These are phyloP conservation scores for Ophioninae sp. DNA, from an alignment of 2,888 invertebrate species.

Conservation along the genomic window DNA sequence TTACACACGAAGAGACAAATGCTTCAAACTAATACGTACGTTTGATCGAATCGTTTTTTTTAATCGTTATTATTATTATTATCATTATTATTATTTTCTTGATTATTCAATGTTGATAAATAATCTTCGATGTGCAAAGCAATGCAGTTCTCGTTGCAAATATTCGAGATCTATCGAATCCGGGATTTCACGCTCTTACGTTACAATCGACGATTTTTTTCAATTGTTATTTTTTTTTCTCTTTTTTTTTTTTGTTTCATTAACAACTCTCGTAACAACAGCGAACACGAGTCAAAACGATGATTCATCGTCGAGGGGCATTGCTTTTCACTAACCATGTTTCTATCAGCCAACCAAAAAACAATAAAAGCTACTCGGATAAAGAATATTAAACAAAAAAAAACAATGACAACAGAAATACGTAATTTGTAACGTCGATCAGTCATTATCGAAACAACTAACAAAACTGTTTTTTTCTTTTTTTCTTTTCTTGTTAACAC, in stretches of 20 bases:
- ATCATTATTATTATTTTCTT: constrained; percentile 19
- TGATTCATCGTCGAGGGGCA: constrained; percentile 61
- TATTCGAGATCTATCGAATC: neutral
- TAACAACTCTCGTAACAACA: constrained; percentile 30
- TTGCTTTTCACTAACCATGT: constrained; percentile 77
- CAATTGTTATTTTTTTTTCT: too few species aligned
- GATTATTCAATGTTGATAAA: constrained; percentile 13
- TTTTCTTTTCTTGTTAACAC: constrained; percentile 86
- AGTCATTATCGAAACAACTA: constrained; percentile 82
- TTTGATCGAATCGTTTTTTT: too few species aligned
- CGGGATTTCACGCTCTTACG: neutral
- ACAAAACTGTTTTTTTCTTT: constrained; percentile 87
- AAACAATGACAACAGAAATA: constrained; percentile 28
- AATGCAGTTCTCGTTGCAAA: constrained; percentile 56
- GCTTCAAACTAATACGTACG: constrained; percentile 74
- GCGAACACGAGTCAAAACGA: constrained; percentile 7
- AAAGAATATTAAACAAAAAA: constrained; percentile 56
- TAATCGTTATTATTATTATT: constrained; percentile 13
- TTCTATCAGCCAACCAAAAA: constrained; percentile 77
- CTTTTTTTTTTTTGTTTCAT: constrained; percentile 25
- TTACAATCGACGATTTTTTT: constrained; percentile 17
- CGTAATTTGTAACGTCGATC: constrained; percentile 71
- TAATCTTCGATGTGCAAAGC: constrained; percentile 61
- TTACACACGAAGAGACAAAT: constrained; percentile 69
- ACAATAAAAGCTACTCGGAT: constrained; percentile 72